These are phyloP conservation scores for Eulemur rufifrons DNA, from an alignment of 2,113 vertebrate genomes.

Conservation along the genomic window DNA sequence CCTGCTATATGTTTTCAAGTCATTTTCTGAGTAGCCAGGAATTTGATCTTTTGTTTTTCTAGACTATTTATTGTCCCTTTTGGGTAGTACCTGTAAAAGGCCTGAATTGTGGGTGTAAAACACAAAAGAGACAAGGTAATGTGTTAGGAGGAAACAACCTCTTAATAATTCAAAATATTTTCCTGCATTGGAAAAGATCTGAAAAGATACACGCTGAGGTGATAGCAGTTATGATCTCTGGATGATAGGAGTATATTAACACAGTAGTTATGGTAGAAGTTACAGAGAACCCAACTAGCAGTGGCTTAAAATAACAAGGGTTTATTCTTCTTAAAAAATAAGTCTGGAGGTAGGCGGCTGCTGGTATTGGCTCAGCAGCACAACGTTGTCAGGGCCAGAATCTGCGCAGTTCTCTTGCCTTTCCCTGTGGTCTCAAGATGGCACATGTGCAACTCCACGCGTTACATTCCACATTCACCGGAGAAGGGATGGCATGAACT, in stretches of 20 bases:
- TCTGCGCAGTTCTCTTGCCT: neutral
- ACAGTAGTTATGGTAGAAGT: neutral
- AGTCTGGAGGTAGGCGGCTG: constrained; percentile 2
- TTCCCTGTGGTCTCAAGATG: neutral
- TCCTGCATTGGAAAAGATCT: neutral
- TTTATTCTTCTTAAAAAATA: constrained; percentile 18
- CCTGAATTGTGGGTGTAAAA: neutral
- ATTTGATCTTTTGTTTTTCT: constrained; percentile 24
- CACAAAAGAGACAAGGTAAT: neutral
- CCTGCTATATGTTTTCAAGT: neutral
- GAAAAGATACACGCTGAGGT: neutral
- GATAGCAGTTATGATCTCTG: neutral
- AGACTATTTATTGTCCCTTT: neutral
- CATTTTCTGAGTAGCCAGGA: neutral
- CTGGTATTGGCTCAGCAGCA: neutral
- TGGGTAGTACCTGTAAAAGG: constrained; percentile 1
- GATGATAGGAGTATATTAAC: neutral
- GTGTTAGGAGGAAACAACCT: neutral
- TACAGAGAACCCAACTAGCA: neutral
- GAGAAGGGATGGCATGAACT: neutral
- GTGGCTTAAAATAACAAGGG: constrained; percentile 33
- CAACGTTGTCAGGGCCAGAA: neutral
- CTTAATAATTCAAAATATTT: constrained; percentile 43
- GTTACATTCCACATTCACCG: neutral
- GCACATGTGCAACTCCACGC: neutral